Evolutionary conservation across 2,113 vertebrate genomes (phyloP).

Genomic region (western clawed frog (Xenopus tropicalis)): UCB_Xtro_10.0 CM004446.2:123293501-123294000

Average conservation of each 20-base stretch:
- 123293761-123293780: slow-evolving; percentile 93
- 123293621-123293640: slow-evolving; percentile 72
- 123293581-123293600: slow-evolving; percentile 71
- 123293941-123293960: no score
- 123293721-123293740: slow-evolving; percentile 83
- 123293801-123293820: slow-evolving; percentile 76
- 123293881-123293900: not conserved
- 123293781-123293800: slow-evolving; percentile 74
- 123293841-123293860: not conserved
- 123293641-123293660: slow-evolving; percentile 73
- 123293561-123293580: slow-evolving; percentile 82
- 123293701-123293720: slow-evolving; percentile 81
- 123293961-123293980: no score
- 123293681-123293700: slow-evolving; percentile 87
- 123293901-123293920: no score
- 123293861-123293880: not conserved
- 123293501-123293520: no score
- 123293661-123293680: slow-evolving; percentile 73
- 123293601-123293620: slow-evolving; percentile 75
- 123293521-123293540: slow-evolving; percentile 61
- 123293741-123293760: slow-evolving; percentile 78
- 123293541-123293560: slow-evolving; percentile 86
- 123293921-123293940: no score
- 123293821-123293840: slow-evolving; percentile 61
- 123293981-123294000: no score